These are phyloP conservation scores for Adelphocoris suturalis DNA, from an alignment of 2,888 invertebrate species.

Conservation along the genomic window DNA sequence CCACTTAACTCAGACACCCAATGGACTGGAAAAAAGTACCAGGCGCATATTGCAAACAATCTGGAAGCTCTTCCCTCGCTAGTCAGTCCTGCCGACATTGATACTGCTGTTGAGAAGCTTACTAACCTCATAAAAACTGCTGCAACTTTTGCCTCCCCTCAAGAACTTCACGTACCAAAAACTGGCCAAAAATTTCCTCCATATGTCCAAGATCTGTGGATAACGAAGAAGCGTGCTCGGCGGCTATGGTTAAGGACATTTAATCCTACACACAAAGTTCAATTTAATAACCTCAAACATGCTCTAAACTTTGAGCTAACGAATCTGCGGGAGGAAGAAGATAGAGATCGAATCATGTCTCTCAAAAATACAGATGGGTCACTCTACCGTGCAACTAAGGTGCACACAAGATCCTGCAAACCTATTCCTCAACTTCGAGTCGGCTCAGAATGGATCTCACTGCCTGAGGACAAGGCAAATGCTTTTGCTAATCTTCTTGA, in stretches of 20 bases:
- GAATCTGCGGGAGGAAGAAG: no score
- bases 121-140: no score
- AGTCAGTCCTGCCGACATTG: no score
- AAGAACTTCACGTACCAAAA: no score
- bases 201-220: no score
- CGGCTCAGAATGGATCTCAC: slow-evolving; percentile 25
- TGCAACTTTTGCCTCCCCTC: no score
- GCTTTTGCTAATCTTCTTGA: not conserved
- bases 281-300: not conserved
- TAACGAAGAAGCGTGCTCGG: no score
- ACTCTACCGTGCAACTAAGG: slow-evolving; percentile 8
- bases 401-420: not conserved
- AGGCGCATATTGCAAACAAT: not conserved
- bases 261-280: not conserved
- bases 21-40: slow-evolving; percentile 22
- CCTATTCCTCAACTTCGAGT: slow-evolving; percentile 8
- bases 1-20: not conserved
- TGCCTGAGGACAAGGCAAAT: slow-evolving; percentile 22
- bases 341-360: not conserved
- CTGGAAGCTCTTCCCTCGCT: not conserved
- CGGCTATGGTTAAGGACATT: no score
- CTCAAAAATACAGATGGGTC: slow-evolving; percentile 15
- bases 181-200: no score
- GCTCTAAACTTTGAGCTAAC: not conserved
- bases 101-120: no score